Percentiles rank a stretch among this genome's conserved stretches.
Evolutionary conservation across 2,113 vertebrate genomes (phyloP).

Genomic region (Phrynosoma platyrhinos): DNA sequence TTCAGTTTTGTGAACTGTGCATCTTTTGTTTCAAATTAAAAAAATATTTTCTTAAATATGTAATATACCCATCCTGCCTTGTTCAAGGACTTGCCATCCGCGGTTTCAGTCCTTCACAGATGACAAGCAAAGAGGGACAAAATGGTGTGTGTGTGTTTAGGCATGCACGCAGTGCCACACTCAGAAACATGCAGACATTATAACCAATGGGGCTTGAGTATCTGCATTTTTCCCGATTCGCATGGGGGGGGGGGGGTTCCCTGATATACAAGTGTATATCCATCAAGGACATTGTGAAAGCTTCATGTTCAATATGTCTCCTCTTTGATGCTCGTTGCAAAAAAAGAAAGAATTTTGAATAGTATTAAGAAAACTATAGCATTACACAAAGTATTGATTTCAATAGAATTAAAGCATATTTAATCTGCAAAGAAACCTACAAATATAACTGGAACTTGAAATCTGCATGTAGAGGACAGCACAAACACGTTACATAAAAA

Average conservation of each 20-base stretch:
- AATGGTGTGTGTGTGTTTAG: no score
- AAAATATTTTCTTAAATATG: conserved; percentile 1
- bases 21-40: background rate
- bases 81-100: no score
- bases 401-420: background rate
- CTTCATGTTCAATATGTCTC: background rate
- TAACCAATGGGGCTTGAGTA: no score
- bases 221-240: no score
- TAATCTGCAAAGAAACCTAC: background rate
- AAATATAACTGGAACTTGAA: conserved; percentile 10
- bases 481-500: conserved; percentile 8
- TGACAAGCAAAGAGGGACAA: no score
- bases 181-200: no score
- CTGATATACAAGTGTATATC: background rate
- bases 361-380: background rate
- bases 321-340: background rate
- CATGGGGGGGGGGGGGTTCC: no score
- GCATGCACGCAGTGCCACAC: no score
- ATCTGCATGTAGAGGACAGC: background rate
- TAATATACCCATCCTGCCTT: background rate
- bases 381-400: background rate
- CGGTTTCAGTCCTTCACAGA: no score
- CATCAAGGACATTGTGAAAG: background rate
- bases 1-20: background rate
- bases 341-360: background rate